phyloP scores from a whole-genome alignment of 2,113 vertebrate species.

The Nannospalax galili region DNA sequence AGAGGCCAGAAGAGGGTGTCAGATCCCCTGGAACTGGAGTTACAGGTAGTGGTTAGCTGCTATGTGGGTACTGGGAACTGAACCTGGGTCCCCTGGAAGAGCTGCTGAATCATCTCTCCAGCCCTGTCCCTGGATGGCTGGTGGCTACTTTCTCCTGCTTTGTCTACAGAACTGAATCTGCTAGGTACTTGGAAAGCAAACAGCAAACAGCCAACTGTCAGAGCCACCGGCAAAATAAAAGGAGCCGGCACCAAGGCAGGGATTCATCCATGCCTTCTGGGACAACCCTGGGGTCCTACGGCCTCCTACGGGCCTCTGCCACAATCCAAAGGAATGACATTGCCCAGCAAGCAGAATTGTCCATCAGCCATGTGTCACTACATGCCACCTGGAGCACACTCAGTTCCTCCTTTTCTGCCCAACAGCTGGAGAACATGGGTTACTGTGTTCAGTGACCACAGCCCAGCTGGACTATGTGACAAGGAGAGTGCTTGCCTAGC shows the following conservation, averaged over 20 bases:
- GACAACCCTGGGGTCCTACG: not conserved
- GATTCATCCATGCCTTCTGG: not conserved
- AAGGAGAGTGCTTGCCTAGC: not conserved
- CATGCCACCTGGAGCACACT: not conserved
- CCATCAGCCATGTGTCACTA: not conserved
- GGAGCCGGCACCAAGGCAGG: not conserved
- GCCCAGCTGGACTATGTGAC: not conserved
- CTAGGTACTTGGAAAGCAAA: not conserved
- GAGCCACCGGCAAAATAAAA: not conserved
- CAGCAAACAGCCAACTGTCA: not conserved
- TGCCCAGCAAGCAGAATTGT: not conserved
- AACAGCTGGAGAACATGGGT: not conserved
- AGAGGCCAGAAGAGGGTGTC: too few relatives aligned
- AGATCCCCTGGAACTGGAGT: too few relatives aligned
- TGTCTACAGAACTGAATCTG: not conserved
- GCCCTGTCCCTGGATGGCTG: too few relatives aligned
- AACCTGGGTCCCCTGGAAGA: too few relatives aligned
- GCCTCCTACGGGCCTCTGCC: not conserved
- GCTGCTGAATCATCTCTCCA: too few relatives aligned
- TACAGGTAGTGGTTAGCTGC: too few relatives aligned
- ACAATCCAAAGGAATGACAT: rapidly evolving
- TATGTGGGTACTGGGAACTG: too few relatives aligned
- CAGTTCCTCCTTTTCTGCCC: not conserved
- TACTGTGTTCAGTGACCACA: not conserved
- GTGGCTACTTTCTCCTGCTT: not conserved